A percentile compares a stretch with the other conserved stretches of the same genome.
Conservation (phyloP, 2,113 vertebrate genomes). For the Albula goreensis region DNA sequence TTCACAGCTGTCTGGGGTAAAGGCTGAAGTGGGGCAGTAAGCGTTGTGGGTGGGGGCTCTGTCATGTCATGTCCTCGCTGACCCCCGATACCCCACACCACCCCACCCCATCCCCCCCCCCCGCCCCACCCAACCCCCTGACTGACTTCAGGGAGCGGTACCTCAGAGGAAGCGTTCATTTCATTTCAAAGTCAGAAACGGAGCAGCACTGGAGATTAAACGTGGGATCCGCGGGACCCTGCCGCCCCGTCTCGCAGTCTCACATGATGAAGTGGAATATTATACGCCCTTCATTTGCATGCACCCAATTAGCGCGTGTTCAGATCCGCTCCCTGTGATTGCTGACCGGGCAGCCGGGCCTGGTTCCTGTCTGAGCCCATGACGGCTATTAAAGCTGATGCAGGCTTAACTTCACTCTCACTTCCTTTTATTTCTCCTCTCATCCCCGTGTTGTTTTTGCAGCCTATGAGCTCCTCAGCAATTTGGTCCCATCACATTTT, state of each 20-base stretch:
- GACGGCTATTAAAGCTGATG: not conserved
- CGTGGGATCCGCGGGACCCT: slow-evolving; percentile 28
- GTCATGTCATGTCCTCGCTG: not conserved
- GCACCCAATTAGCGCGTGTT: slow-evolving; percentile 48
- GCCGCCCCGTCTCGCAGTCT: slow-evolving; percentile 46
- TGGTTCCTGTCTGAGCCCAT: not conserved
- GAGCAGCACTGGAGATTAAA: slow-evolving; percentile 46
- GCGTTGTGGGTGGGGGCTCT: not conserved
- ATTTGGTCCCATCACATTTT: not conserved
- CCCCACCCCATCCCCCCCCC: too few relatives aligned
- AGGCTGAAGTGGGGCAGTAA: not conserved
- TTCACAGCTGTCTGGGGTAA: not conserved
- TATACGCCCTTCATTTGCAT: slow-evolving; percentile 55
- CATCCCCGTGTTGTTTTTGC: not conserved
- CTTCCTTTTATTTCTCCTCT: not conserved
- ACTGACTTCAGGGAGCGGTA: slow-evolving; percentile 19
- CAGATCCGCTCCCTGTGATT: slow-evolving; percentile 29
- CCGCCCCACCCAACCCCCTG: not conserved
- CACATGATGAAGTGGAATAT: slow-evolving; percentile 52
- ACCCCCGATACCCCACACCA: not conserved
- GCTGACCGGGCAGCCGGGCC: not conserved
- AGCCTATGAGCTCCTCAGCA: not conserved
- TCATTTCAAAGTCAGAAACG: slow-evolving; percentile 37
- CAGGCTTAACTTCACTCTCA: not conserved
- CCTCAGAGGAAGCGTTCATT: slow-evolving; percentile 28